phyloP scores from a whole-genome alignment of 2,888 invertebrate genomes.

The Tetragonisca angustula region DNA sequence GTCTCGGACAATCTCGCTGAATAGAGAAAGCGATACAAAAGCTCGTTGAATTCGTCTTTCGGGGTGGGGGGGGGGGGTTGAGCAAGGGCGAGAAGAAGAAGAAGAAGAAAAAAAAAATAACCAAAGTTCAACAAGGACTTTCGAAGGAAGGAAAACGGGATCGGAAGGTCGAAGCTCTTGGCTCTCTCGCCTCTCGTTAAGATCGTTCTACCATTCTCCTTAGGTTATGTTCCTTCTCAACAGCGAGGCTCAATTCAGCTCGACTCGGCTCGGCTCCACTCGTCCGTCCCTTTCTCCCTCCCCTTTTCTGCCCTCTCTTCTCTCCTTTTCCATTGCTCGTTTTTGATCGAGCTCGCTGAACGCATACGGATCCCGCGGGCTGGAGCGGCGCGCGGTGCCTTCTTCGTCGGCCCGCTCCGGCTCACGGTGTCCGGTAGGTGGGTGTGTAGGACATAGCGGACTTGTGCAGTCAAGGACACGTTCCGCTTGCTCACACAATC shows the following conservation, averaged over 20 bases:
- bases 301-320: constrained; percentile 1
- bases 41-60: too few relatives aligned
- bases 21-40: not conserved
- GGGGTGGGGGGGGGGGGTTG: not conserved
- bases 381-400: constrained; percentile 45
- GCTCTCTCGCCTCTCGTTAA: constrained; percentile 3
- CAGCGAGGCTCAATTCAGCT: too few relatives aligned
- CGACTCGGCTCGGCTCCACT: not conserved
- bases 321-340: constrained; percentile 23
- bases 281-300: constrained; percentile 3
- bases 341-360: constrained; percentile 26
- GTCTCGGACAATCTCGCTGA: not conserved
- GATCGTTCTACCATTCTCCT: not conserved
- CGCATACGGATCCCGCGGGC: constrained; percentile 57
- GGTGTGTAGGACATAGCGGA: constrained; percentile 77
- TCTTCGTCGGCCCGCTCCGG: constrained; percentile 45
- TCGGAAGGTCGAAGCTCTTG: constrained; percentile 68
- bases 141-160: constrained; percentile 70
- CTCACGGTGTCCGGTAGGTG: constrained; percentile 67
- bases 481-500: constrained; percentile 72
- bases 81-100: too few relatives aligned
- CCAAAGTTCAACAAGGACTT: constrained; percentile 53
- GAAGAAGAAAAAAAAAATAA: not conserved
- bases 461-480: constrained; percentile 76
- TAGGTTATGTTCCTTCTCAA: not conserved